These are phyloP conservation scores for Taphrorychus bicolor DNA, from an alignment of 2,888 invertebrate species.

Conservation along the genomic window DNA sequence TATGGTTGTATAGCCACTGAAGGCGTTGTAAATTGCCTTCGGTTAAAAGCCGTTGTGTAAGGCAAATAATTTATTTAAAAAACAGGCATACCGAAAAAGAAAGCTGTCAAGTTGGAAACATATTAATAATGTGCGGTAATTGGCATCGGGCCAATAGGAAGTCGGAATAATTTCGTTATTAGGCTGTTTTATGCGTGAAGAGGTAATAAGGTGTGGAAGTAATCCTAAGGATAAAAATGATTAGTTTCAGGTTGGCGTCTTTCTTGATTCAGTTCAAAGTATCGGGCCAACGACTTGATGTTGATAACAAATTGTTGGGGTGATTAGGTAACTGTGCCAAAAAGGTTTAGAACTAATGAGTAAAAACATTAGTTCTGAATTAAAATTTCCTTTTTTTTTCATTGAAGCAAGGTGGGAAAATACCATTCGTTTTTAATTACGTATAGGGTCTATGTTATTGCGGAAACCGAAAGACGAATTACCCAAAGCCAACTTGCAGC, in stretches of 20 bases:
- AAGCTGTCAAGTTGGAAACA: constrained; percentile 34
- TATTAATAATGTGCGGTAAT: constrained; percentile 40
- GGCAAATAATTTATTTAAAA: constrained; percentile 34
- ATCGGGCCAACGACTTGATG: no score
- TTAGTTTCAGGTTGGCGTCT: neutral
- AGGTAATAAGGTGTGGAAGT: constrained; percentile 19
- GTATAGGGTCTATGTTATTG: no score
- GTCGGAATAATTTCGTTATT: constrained; percentile 32
- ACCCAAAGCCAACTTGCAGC: no score
- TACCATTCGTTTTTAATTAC: no score
- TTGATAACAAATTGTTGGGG: no score
- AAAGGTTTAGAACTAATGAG: no score
- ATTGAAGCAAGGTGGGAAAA: no score
- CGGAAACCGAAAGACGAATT: no score
- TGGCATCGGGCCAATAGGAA: constrained; percentile 35
- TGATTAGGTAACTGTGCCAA: no score
- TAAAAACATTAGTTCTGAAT: no score
- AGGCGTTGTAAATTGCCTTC: constrained; percentile 37
- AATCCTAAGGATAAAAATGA: constrained; percentile 5
- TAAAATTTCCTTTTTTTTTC: no score
- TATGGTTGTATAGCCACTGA: constrained; percentile 13
- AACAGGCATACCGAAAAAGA: constrained; percentile 15
- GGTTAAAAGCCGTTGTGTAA: constrained; percentile 33
- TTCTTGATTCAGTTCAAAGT: no score
- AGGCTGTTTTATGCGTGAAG: neutral